These are phyloP conservation scores for Heliconius charithonia DNA, from an alignment of 2,888 invertebrate genomes.

Conservation along the genomic window DNA sequence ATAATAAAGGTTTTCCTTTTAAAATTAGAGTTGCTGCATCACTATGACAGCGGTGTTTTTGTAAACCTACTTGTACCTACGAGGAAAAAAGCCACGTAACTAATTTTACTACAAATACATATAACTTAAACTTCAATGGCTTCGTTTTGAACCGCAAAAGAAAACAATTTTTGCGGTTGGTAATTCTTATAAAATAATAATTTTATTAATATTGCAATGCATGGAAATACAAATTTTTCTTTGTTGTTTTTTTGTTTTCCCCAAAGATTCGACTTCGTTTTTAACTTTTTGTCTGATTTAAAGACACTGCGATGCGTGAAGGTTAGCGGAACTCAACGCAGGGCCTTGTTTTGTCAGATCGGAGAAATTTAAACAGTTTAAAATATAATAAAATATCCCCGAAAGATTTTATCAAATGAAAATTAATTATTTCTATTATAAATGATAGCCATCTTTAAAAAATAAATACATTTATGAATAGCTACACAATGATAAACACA, in stretches of 20 bases:
- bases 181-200: not conserved
- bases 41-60: conserved; percentile 11
- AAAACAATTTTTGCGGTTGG: conserved; percentile 15
- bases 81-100: not conserved
- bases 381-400: not conserved
- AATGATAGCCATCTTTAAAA: not conserved
- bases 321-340: not conserved
- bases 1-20: conserved; percentile 23
- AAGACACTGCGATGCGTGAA: not conserved
- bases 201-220: not conserved
- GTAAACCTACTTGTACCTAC: not conserved
- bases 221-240: not conserved
- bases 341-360: not conserved
- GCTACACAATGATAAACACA: not conserved
- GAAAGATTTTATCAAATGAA: too few relatives aligned
- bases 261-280: not conserved
- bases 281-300: too few relatives aligned
- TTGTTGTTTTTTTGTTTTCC: not conserved
- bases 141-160: not conserved
- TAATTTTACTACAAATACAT: not conserved
- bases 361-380: not conserved
- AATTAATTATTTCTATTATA: too few relatives aligned
- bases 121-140: not conserved
- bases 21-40: not conserved
- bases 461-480: not conserved